These are phyloP conservation scores for Dicaeum eximium DNA, from an alignment of 2,113 vertebrate species.

Conservation along the genomic window DNA sequence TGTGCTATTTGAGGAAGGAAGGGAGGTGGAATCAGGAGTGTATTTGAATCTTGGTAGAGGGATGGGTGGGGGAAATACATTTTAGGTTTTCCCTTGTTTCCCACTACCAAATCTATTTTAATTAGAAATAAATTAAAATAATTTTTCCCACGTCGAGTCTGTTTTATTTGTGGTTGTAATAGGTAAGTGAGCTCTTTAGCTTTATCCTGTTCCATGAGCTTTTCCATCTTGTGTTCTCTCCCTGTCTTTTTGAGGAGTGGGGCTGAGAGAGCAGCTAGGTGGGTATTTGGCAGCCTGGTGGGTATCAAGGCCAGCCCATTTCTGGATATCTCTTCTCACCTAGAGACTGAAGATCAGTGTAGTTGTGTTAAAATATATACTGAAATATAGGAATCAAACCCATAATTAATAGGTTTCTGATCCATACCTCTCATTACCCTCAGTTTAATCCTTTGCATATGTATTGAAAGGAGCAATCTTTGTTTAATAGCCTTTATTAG, in stretches of 20 bases:
- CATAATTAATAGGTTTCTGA: background rate
- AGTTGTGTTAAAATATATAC: background rate
- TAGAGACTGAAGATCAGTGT: background rate
- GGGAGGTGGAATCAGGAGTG: background rate
- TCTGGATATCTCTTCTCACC: background rate
- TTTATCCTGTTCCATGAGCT: background rate
- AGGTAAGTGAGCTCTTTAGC: background rate
- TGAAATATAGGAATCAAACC: background rate
- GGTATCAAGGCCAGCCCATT: background rate
- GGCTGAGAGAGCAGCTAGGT: background rate
- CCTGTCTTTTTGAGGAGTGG: background rate
- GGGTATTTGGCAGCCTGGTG: background rate
- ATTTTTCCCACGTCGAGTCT: background rate
- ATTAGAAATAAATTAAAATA: background rate
- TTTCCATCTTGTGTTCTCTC: background rate
- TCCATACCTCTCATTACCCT: background rate
- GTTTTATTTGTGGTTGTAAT: background rate
- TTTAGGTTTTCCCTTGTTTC: background rate
- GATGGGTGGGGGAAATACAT: background rate
- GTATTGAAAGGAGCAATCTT: background rate
- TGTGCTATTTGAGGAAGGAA: accelerated
- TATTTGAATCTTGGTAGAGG: background rate
- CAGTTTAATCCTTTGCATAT: background rate
- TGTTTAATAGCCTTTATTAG: background rate
- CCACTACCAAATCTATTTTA: background rate